Conservation (phyloP, 2,797 vertebrate genomes). For the Sebastes iracundus region DNA sequence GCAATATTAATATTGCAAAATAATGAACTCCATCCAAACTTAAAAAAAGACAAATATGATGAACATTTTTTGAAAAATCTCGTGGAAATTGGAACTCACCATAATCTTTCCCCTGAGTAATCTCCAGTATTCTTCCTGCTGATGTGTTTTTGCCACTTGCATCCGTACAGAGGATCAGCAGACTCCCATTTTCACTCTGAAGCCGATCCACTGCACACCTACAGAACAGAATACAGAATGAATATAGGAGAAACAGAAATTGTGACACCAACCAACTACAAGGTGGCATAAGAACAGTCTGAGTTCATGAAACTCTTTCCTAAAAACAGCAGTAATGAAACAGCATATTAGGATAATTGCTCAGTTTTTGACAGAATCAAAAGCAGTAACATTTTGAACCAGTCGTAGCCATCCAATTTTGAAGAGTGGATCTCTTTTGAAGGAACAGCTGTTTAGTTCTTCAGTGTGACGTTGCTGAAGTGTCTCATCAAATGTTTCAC, state of each 20-base stretch:
- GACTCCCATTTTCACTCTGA: constrained; percentile 90
- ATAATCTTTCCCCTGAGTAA: constrained; percentile 95
- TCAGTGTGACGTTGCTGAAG: background rate
- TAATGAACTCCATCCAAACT: constrained; percentile 24
- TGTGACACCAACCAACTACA: background rate
- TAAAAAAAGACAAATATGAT: constrained; percentile 13
- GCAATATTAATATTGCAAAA: constrained; percentile 22
- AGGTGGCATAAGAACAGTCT: background rate
- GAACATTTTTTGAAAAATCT: constrained; percentile 28
- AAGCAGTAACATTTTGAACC: background rate
- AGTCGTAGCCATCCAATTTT: background rate
- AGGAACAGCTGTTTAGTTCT: background rate
- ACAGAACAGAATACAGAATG: constrained; percentile 13
- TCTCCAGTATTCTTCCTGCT: constrained; percentile 93
- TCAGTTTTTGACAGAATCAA: background rate
- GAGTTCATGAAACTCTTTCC: background rate
- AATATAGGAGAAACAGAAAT: background rate
- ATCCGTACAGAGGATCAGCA: constrained; percentile 95
- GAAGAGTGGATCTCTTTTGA: background rate
- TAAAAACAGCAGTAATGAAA: background rate
- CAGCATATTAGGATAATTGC: background rate
- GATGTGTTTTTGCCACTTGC: constrained; percentile 92
- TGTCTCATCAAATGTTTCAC: constrained; percentile 56
- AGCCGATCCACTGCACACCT: constrained; percentile 96
- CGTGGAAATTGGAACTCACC: constrained; percentile 84